phyloP scores from a whole-genome alignment of 2,113 vertebrate species.

The Litocranius walleri region DNA sequence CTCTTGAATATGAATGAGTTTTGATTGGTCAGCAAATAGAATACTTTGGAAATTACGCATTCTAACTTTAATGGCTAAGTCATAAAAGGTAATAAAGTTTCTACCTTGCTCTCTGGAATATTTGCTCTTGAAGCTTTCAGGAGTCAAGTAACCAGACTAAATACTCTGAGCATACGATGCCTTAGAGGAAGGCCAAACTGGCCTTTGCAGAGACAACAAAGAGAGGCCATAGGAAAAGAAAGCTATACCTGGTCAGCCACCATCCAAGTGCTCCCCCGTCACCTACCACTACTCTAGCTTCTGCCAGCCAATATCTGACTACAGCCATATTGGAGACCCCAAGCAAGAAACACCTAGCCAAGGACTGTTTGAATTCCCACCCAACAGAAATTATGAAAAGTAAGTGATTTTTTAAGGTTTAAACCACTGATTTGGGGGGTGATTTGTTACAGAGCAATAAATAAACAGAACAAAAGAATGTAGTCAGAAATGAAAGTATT shows the following conservation, averaged over 20 bases:
- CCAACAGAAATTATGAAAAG: not conserved
- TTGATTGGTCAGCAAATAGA: not conserved
- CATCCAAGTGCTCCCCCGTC: too few species aligned
- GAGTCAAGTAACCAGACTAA: not conserved
- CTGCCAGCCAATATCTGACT: not conserved
- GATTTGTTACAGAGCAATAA: not conserved
- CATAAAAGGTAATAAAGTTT: not conserved
- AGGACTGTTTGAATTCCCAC: not conserved
- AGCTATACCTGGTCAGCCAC: too few species aligned
- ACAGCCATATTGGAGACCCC: not conserved
- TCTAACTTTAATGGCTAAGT: not conserved
- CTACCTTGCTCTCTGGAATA: not conserved
- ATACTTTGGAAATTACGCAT: not conserved
- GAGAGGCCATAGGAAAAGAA: not conserved
- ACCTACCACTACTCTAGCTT: too few species aligned
- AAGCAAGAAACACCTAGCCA: not conserved
- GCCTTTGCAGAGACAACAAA: accelerated
- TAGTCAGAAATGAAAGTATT: not conserved
- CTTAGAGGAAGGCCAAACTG: not conserved
- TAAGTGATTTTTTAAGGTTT: not conserved
- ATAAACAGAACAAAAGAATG: not conserved
- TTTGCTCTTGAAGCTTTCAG: not conserved
- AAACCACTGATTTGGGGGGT: not conserved
- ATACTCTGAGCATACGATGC: not conserved
- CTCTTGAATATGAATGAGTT: not conserved